Conservation (phyloP, 2,888 invertebrate species). For the Tetropium fuscum region DNA sequence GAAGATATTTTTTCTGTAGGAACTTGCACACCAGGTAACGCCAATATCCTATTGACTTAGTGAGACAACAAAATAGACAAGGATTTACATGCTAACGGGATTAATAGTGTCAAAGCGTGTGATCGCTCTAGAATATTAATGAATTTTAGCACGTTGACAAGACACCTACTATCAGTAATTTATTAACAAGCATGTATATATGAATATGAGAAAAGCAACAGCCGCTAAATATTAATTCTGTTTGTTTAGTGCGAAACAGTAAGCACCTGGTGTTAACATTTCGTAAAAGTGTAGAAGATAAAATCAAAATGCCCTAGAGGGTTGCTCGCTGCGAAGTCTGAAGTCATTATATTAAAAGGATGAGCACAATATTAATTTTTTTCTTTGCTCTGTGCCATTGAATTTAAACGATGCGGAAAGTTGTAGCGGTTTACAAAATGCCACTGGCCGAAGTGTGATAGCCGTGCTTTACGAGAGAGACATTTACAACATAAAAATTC, state of each 20-base stretch:
- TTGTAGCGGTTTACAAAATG: constrained; percentile 18
- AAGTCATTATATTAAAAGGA: constrained; percentile 30
- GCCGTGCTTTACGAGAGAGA: constrained; percentile 1
- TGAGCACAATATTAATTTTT: constrained; percentile 32
- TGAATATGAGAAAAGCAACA: not conserved
- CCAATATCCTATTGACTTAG: not conserved
- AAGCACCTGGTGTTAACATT: constrained; percentile 4
- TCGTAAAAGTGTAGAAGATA: constrained; percentile 14
- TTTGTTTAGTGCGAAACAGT: not conserved
- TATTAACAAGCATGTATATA: no score
- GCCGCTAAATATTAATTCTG: constrained; percentile 14
- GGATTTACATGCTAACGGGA: not conserved
- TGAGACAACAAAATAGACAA: not conserved
- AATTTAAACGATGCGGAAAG: constrained; percentile 31
- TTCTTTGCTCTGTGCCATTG: constrained; percentile 26
- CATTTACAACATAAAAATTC: not conserved
- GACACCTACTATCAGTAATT: no score
- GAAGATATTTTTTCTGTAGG: no score
- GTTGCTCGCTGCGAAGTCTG: constrained; percentile 6
- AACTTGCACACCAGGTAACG: no score
- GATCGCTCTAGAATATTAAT: constrained; percentile 2
- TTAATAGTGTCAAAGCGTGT: not conserved
- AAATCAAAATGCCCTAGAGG: constrained; percentile 13
- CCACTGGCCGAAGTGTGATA: constrained; percentile 6
- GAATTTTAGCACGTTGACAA: not conserved